Conservation (phyloP, 2,113 vertebrate genomes). For the Pteruthius melanotis region DNA sequence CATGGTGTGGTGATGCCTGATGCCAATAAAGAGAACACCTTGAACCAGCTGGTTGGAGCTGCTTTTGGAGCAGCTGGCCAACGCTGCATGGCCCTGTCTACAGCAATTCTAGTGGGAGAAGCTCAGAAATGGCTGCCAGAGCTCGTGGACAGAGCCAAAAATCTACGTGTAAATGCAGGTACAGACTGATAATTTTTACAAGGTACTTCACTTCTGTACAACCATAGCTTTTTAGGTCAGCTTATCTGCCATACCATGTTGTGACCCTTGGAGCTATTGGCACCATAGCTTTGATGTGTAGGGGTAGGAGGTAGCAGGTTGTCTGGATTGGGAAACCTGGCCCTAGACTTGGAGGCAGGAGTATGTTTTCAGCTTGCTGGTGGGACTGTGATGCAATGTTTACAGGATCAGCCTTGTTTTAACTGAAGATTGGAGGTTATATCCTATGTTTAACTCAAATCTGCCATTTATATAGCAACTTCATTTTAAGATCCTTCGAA, state of each 20-base stretch:
- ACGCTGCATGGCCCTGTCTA: slow-evolving; percentile 97
- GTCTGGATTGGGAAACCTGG: neutral
- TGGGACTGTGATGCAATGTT: neutral
- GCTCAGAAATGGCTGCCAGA: slow-evolving; percentile 90
- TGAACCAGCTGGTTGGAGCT: slow-evolving; percentile 95
- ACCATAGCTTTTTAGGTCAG: neutral
- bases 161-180: slow-evolving; percentile 90
- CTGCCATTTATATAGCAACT: neutral
- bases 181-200: neutral
- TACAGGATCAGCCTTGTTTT: neutral
- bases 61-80: slow-evolving; percentile 97
- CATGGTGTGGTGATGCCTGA: slow-evolving; percentile 98
- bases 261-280: neutral
- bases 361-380: neutral
- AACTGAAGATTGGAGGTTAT: neutral
- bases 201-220: neutral
- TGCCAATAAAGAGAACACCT: slow-evolving; percentile 95
- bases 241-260: neutral
- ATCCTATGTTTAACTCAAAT: neutral
- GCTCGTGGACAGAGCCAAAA: slow-evolving; percentile 88
- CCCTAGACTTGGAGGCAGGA: neutral
- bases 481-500: neutral
- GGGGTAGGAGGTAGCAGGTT: neutral
- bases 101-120: slow-evolving; percentile 90
- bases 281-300: neutral